A percentile compares a stretch with the other conserved stretches of the same genome.
Evolutionary conservation across 1,140 invertebrate genomes (phyloP).

Genomic region (Heliconius hermathena): DNA sequence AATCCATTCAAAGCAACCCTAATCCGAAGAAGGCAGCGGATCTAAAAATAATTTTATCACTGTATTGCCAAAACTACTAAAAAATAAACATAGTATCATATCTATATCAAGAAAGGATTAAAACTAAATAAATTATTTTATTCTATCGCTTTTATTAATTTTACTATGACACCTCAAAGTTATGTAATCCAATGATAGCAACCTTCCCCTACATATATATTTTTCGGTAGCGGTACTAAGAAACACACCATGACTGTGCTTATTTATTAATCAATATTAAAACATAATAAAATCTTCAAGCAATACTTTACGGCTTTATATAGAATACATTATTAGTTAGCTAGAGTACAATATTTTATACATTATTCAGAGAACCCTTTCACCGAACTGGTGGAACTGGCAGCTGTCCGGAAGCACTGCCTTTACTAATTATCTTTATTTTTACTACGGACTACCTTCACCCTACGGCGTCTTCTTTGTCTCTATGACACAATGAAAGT

Average conservation of each 20-base stretch:
- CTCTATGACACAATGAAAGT: slow-evolving; percentile 37
- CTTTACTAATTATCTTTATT: slow-evolving; percentile 64
- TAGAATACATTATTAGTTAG: slow-evolving; percentile 2
- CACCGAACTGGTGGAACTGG: slow-evolving; percentile 56
- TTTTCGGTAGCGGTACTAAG: too few relatives aligned
- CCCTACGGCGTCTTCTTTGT: slow-evolving; percentile 40
- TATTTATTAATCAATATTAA: neutral
- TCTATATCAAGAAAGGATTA: too few relatives aligned
- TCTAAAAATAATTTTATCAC: too few relatives aligned
- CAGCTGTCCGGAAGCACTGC: slow-evolving; percentile 63
- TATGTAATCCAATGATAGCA: too few relatives aligned
- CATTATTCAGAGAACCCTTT: slow-evolving; percentile 48
- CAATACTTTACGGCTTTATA: neutral
- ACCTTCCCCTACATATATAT: too few relatives aligned
- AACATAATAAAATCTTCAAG: neutral
- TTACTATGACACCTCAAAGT: too few relatives aligned
- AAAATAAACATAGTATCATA: too few relatives aligned
- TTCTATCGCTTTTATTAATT: too few relatives aligned
- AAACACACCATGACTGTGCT: neutral
- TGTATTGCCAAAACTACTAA: too few relatives aligned
- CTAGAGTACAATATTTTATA: slow-evolving; percentile 38
- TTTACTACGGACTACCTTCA: slow-evolving; percentile 39
- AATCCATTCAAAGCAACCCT: too few relatives aligned
- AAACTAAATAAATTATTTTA: too few relatives aligned
- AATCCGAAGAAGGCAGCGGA: too few relatives aligned